Base-by-base conservation (phyloP, 2,113 vertebrate species). In the Alexandromys fortis region DNA sequence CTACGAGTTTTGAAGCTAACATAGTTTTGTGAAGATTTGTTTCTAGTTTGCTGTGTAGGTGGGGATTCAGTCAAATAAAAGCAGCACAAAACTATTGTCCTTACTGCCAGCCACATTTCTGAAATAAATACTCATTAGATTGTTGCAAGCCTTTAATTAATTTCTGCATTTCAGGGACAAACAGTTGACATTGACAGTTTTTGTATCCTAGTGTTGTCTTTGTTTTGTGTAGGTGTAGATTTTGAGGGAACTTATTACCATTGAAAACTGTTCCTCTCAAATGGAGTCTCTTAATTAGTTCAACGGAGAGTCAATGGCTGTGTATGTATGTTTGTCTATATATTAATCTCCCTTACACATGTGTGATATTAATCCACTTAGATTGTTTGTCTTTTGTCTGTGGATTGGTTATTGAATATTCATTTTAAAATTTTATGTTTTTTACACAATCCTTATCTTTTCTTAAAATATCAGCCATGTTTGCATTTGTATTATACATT, bases 401-500 rank as follows among this genome's bases (percentile, higher is more conserved):
- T 86, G 26, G 63, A 45, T 73, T 68, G 21, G 11, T 65, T 91
- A 49, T 47, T 30, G 28, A 90, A 91, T 85, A 70, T 95, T 95
- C 96, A 21, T 93, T 96, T 97, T 86, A 78, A 96, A 83, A n/a
- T 65, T 45, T 21, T 79, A 7, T 83, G 49, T 76, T 85, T 97
- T 58, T 94, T 85, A 63, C 17, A 93, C 65, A 85, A 96, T 86
- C 19, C 35, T 12, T 92, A 35, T 87, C 94, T 47, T 65, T 21
- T 1, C 30, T 79, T 94, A 75, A 96, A 91, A 47, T 33, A 45
- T 63, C 22, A 92, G 6, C 72, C 1, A 90, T 45, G 89, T 95
- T 72, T 38, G n/a, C 47, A 72, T 35, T 92, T 88, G 52, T 55
- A 91, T 81, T 73, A 97, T 94, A 75, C 45, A 42, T 14, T 0